A percentile compares a stretch with the other conserved stretches of the same genome.
Evolutionary conservation across 37 sponge, comb jelly and placozoan genomes (phyloP).

Genomic region (Cladorhizidae sp.): DNA sequence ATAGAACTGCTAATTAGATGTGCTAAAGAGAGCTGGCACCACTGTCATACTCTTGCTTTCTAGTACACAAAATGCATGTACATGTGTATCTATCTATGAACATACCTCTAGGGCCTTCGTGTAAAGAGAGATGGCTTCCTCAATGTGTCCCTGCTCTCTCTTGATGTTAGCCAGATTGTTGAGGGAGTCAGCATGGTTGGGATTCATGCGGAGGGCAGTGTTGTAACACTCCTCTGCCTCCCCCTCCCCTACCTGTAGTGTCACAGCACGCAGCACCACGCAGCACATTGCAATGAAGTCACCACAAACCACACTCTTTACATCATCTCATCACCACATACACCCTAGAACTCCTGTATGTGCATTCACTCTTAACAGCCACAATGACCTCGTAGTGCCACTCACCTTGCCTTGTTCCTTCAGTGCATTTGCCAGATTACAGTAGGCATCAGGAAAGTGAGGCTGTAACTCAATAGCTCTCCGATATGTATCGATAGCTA

Average conservation of each 20-base stretch:
- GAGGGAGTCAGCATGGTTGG: conserved; percentile 97
- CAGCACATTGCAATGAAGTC: not conserved
- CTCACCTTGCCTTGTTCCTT: conserved; percentile 95
- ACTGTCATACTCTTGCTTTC: no score
- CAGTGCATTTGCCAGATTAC: conserved; percentile 98
- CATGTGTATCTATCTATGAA: not conserved
- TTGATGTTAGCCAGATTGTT: conserved; percentile 99
- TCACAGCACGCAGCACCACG: not conserved
- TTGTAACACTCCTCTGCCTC: conserved; percentile 98
- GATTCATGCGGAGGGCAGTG: conserved; percentile 89
- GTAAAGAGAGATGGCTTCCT: conserved; percentile 93
- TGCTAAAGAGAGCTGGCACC: no score
- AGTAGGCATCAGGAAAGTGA: conserved; percentile 99
- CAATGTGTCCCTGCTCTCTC: conserved; percentile 93
- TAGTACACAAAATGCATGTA: no score
- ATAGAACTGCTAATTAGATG: no score
- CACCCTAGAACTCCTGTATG: not conserved
- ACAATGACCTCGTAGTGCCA: no score
- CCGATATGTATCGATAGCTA: conserved; percentile 97
- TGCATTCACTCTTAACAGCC: not conserved
- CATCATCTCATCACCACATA: conserved; percentile 6
- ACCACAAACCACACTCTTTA: no score
- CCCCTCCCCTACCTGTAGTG: conserved; percentile 87
- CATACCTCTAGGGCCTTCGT: conserved; percentile 89
- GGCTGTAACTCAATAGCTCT: conserved; percentile 98